Evolutionary conservation across 2,797 vertebrate species (phyloP).

Genomic region (Odontamblyopus lacepedii): DNA sequence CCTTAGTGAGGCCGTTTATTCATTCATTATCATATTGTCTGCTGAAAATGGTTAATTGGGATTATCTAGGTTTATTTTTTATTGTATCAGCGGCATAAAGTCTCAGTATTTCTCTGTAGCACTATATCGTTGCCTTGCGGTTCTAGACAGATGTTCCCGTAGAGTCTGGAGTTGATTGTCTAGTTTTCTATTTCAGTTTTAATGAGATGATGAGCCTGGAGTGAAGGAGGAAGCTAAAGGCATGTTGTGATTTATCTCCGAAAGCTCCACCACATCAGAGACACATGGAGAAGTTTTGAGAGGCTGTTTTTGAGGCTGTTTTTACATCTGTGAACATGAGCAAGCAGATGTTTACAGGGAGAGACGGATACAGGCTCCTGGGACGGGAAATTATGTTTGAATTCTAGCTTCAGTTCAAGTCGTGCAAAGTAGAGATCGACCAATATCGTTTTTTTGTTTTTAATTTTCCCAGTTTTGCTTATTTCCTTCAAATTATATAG

Average conservation of each 20-base stretch:
- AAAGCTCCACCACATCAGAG: constrained; percentile 35
- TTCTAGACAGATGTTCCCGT: constrained; percentile 14
- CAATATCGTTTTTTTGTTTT: too few relatives aligned
- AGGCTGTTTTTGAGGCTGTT: neutral
- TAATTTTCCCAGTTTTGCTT: too few relatives aligned
- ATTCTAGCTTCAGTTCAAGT: neutral
- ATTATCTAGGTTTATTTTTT: too few relatives aligned
- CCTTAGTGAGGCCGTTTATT: too few relatives aligned
- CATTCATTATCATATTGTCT: too few relatives aligned
- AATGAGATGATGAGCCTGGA: constrained; percentile 29
- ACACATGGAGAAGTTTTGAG: constrained; percentile 2
- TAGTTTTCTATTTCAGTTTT: constrained; percentile 15
- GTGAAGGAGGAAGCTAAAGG: constrained; percentile 1
- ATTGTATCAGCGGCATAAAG: too few relatives aligned
- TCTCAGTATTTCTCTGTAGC: too few relatives aligned
- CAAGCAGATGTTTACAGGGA: neutral
- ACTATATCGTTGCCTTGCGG: neutral
- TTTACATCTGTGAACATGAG: constrained; percentile 6
- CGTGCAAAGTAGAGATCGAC: neutral
- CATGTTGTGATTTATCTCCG: constrained; percentile 35
- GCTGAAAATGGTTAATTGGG: too few relatives aligned
- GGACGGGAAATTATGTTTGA: neutral
- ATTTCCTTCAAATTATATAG: too few relatives aligned
- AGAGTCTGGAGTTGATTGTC: constrained; percentile 1
- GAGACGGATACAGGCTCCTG: neutral